Conservation (phyloP, 2,888 invertebrate genomes). For the Scaptomyza polygonia region DNA sequence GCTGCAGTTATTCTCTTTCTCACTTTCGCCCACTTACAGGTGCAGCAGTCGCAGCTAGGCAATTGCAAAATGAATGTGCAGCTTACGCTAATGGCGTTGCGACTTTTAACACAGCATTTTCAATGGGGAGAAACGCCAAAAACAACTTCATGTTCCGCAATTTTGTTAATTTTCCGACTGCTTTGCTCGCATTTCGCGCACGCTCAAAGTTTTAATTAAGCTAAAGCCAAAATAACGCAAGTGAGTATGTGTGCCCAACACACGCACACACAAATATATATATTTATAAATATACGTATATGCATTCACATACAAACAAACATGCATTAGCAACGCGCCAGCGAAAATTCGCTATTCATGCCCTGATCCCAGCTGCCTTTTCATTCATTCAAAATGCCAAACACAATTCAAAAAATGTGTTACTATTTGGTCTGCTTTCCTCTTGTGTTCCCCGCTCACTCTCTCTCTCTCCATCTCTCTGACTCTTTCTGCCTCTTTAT, state of each 20-base stretch:
- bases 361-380: slow-evolving; percentile 42
- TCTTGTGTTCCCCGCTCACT: neutral
- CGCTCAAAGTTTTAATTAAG: slow-evolving; percentile 74
- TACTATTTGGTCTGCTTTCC: slow-evolving; percentile 32
- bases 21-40: slow-evolving; percentile 20
- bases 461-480: neutral
- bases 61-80: slow-evolving; percentile 22
- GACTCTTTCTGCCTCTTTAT: neutral
- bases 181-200: slow-evolving; percentile 66
- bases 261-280: slow-evolving; percentile 17
- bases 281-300: too few relatives aligned
- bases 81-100: slow-evolving; percentile 42
- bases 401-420: slow-evolving; percentile 72
- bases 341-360: slow-evolving; percentile 47
- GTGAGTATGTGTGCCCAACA: slow-evolving; percentile 13
- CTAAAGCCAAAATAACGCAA: slow-evolving; percentile 45
- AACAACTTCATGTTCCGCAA: slow-evolving; percentile 34
- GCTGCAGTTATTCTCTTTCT: slow-evolving; percentile 6
- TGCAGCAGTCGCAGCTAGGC: slow-evolving; percentile 19
- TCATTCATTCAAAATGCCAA: slow-evolving; percentile 64
- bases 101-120: slow-evolving; percentile 43
- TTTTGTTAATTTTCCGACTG: slow-evolving; percentile 75
- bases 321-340: slow-evolving; percentile 18
- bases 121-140: slow-evolving; percentile 7
- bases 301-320: slow-evolving; percentile 6